A percentile compares a stretch with the other conserved stretches of the same genome.
These are phyloP conservation scores for Casuarius casuarius DNA, from an alignment of 2,113 vertebrate species.

Conservation along the genomic window DNA sequence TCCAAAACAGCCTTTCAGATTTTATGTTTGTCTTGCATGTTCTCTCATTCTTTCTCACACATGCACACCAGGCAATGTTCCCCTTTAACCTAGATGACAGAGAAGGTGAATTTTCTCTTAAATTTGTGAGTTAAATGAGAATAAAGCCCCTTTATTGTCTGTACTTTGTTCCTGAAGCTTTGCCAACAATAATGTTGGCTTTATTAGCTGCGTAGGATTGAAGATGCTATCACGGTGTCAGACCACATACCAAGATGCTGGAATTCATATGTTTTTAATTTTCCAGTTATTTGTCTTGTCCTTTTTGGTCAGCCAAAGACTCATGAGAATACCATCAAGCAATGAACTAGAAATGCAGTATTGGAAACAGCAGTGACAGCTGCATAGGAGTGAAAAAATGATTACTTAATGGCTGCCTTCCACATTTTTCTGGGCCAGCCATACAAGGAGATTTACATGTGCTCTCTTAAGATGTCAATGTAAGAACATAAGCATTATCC, in stretches of 20 bases:
- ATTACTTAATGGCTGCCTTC: constrained; percentile 1
- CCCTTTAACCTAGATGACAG: background rate
- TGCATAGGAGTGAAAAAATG: background rate
- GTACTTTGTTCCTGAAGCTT: constrained; percentile 15
- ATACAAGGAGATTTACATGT: constrained; percentile 15
- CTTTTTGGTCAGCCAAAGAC: constrained; percentile 12
- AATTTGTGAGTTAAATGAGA: constrained; percentile 21
- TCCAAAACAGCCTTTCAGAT: background rate
- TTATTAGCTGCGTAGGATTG: constrained; percentile 1
- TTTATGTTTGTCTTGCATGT: background rate
- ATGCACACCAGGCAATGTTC: background rate
- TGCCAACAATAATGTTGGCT: constrained; percentile 32
- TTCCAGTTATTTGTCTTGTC: constrained; percentile 44
- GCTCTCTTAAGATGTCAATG: constrained; percentile 15
- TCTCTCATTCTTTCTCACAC: background rate
- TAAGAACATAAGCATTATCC: constrained; percentile 27
- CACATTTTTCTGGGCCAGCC: background rate
- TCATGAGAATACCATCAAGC: background rate
- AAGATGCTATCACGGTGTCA: constrained; percentile 22
- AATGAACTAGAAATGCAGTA: background rate
- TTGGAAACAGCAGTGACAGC: constrained; percentile 16
- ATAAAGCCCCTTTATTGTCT: background rate
- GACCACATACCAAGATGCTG: constrained; percentile 36
- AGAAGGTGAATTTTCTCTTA: background rate
- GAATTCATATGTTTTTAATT: constrained; percentile 40